These are phyloP conservation scores for Dryobotodes eremita DNA, from an alignment of 2,888 invertebrate species.

Conservation along the genomic window DNA sequence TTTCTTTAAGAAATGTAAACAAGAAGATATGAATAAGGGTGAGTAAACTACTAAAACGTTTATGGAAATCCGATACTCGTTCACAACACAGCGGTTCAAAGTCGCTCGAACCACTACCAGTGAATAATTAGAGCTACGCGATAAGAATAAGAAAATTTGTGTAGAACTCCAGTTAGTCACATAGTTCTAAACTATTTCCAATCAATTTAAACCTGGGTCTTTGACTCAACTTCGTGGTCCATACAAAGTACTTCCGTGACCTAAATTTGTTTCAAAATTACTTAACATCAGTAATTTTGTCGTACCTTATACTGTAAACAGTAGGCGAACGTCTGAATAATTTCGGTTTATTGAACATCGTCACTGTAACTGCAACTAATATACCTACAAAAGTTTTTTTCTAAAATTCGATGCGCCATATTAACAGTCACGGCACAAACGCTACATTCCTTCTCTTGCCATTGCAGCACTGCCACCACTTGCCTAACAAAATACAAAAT, in stretches of 20 bases:
- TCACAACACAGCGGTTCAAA: background rate
- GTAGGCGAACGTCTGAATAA: background rate
- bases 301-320: background rate
- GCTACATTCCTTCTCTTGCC: no score
- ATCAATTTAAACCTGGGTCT: constrained; percentile 11
- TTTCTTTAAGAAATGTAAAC: constrained; percentile 90
- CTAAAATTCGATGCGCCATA: background rate
- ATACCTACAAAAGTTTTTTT: no score
- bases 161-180: background rate
- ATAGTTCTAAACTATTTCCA: constrained; percentile 7
- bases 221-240: background rate
- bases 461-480: background rate
- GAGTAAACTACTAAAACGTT: constrained; percentile 23
- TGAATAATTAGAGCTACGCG: constrained; percentile 13
- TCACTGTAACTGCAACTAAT: background rate
- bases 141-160: constrained; percentile 3
- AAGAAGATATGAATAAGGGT: constrained; percentile 77
- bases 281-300: background rate
- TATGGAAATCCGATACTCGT: background rate
- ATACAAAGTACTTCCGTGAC: constrained; percentile 11
- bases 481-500: background rate
- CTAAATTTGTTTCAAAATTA: background rate
- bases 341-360: no score
- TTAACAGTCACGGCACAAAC: background rate
- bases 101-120: background rate